Base-by-base conservation (phyloP, 1,140 invertebrate genomes). In the Vanessa atalanta region DNA sequence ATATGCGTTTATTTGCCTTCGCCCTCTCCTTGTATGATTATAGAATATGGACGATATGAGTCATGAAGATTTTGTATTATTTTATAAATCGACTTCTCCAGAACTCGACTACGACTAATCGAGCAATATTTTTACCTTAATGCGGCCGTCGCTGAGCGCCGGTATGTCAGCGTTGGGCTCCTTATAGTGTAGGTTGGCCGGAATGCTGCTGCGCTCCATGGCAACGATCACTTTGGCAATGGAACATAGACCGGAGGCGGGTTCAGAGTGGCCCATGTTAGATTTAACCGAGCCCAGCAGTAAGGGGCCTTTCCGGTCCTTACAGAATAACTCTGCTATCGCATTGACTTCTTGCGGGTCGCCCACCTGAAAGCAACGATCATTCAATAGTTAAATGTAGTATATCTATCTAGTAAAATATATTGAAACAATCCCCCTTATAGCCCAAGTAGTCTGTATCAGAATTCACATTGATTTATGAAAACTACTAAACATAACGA, bases 221-320 rank as follows among this genome's bases (percentile, higher is more conserved):
- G 98, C 96, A 66, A 99, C 95, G 5, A 99, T 80, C n/a, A 97
- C 94, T 89, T 99, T 99, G 2, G 96, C 97, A 63, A 99, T 93
- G 0, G 97, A 97, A 85, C 97, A 98, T 0, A 99, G 87, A 50
- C 97, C 97, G 77, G 98, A 99, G 0, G 98, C 97, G 6, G 98
- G 96, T 90, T 99, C 98, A 6, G 98, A 96, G 84, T 99, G 99
- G 0, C 99, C 99, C 97, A 99, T 99, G 91, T 99, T 99, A 2
- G 97, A 98, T 88, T 99, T 99, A 0, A 99, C 97, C 0, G 98
- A 99, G 3, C 99, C 99, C 83, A 99, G 96, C 3, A 99, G 88
- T 20, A 99, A 93, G 3, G 98, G 97, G 0, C 90, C 92, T 13
- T 95, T 94, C 11, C 98, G 95, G 72, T 96, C 95, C 86, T 96